Conservation (phyloP, 2,888 invertebrate species). For the Limnephilus rhombicus region DNA sequence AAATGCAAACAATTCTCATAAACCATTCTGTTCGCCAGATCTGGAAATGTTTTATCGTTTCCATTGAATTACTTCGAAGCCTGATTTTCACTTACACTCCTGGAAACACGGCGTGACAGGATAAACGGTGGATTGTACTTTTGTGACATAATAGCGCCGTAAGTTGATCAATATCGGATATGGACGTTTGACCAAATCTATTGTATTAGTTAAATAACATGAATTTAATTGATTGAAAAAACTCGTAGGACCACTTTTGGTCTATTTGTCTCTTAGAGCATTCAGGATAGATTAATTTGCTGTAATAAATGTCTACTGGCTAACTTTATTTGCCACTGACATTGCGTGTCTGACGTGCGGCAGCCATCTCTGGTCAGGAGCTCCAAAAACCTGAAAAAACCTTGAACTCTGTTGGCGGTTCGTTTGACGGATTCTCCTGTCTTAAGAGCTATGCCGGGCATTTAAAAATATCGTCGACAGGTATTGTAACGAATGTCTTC, state of each 20-base stretch:
- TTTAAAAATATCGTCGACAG: no score
- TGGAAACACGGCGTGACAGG: neutral
- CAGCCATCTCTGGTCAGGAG: no score
- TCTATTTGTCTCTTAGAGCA: neutral
- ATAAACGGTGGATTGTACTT: neutral
- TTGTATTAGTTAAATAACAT: neutral
- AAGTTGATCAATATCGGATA: no score
- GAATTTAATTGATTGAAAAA: neutral
- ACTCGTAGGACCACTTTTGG: neutral
- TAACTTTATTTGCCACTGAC: no score
- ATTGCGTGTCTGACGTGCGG: no score
- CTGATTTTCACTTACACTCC: neutral
- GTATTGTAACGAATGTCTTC: no score
- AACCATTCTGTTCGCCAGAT: neutral
- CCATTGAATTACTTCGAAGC: constrained; percentile 3
- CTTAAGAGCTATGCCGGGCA: no score
- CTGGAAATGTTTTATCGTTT: neutral
- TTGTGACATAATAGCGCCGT: no score
- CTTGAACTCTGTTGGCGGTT: no score
- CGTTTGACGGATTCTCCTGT: no score
- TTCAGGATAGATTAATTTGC: neutral
- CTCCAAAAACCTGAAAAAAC: no score
- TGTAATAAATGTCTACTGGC: neutral
- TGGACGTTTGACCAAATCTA: no score
- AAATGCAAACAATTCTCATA: neutral